Evolutionary conservation across 2,888 invertebrate species (phyloP).

Genomic region (Drosophila falleni): DNA sequence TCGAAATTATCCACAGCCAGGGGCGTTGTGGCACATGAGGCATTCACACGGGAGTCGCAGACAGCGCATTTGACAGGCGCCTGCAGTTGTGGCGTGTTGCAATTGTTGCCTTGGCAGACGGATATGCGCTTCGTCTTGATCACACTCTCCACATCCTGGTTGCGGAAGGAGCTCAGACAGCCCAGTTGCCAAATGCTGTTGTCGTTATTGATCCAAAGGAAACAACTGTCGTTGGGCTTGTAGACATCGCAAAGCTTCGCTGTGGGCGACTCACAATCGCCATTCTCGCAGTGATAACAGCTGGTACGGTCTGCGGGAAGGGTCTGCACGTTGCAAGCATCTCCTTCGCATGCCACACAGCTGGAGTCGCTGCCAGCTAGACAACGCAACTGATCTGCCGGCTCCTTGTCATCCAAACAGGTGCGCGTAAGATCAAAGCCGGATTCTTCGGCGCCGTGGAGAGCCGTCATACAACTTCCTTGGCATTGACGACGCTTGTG

Average conservation of each 20-base stretch:
- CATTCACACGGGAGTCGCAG: conserved; percentile 74
- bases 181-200: conserved; percentile 76
- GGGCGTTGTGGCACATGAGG: conserved; percentile 73
- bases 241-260: conserved; percentile 66
- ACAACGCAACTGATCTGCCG: conserved; percentile 68
- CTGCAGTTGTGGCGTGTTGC: conserved; percentile 69
- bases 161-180: conserved; percentile 79
- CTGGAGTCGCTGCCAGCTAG: conserved; percentile 39
- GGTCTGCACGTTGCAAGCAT: conserved; percentile 67
- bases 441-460: conserved; percentile 67
- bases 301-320: conserved; percentile 73
- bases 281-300: conserved; percentile 72
- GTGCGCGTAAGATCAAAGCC: conserved; percentile 79
- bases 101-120: conserved; percentile 76
- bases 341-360: conserved; percentile 69
- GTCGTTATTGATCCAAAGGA: conserved; percentile 64
- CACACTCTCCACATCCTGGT: conserved; percentile 69
- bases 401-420: conserved; percentile 83
- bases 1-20: conserved; percentile 54
- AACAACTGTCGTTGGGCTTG: conserved; percentile 78
- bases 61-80: conserved; percentile 64
- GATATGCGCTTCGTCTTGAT: conserved; percentile 78
- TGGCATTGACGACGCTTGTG: conserved; percentile 76
- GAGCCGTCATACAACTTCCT: conserved; percentile 81
- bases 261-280: conserved; percentile 69